Conservation (phyloP, 2,113 vertebrate genomes). For the Rynchops niger region DNA sequence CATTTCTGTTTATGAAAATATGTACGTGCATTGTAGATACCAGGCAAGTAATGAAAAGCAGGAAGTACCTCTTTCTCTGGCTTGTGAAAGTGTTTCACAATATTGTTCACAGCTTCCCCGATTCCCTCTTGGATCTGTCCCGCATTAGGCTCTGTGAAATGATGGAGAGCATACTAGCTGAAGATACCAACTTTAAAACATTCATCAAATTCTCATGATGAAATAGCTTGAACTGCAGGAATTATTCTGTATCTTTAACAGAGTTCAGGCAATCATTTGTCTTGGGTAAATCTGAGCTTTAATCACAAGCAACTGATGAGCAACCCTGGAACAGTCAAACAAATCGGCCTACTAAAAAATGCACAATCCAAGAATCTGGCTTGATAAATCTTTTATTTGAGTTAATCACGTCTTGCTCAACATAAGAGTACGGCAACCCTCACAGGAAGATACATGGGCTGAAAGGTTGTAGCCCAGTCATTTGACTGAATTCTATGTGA, state of each 20-base stretch:
- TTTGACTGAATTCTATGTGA: background rate
- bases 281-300: background rate
- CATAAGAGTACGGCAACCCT: background rate
- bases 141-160: conserved; percentile 82
- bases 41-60: background rate
- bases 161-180: conserved; percentile 1
- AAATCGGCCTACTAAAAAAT: background rate
- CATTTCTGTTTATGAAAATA: background rate
- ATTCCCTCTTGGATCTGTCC: conserved; percentile 95
- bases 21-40: background rate
- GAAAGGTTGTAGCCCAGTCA: background rate
- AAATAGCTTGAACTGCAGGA: background rate
- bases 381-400: background rate
- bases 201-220: background rate
- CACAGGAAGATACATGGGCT: background rate
- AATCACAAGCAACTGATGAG: background rate
- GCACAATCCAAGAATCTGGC: background rate
- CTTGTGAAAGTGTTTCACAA: conserved; percentile 98
- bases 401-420: background rate
- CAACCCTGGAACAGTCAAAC: background rate
- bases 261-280: background rate
- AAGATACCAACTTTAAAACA: background rate
- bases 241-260: background rate
- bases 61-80: conserved; percentile 93
- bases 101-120: conserved; percentile 94